Base-by-base conservation (phyloP, 2,797 vertebrate genomes). In the Sorex maritimensis region DNA sequence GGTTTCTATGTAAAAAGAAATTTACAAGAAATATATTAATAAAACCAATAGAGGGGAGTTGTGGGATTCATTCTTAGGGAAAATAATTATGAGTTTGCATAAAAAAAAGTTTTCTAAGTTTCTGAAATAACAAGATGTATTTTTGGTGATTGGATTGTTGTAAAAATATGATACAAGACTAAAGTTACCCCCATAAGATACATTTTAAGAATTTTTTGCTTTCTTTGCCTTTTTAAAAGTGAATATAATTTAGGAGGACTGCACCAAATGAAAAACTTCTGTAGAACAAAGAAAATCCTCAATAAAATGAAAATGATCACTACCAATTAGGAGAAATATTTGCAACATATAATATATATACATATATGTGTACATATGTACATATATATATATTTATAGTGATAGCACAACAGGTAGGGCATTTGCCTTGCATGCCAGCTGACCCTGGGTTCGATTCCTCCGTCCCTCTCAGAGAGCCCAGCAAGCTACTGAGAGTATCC, bases 1-100 rank as follows among this genome's bases (percentile, higher is more conserved):
- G 67, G 71, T 86, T 80, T 88, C 24, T 74, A 38, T 24, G 19
- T 69, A 17, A 30, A 38, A 90, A 92, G 8, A 77, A 95, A 74
- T 12, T 2, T 15, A 92, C 26, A 34, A 67, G 28, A 93, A 82
- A 75, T 88, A 86, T 28, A 79, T 24, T 26, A 1, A 61, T 81
- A 41, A 77, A 10, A 86, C 88, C 7, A 90, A 12, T 15, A 91
- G n/a, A 77, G 30, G 1, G 78, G 4, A 19, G 34, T 46, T 4
- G 61, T 26, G 58, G 19, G 2, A 38, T 46, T 41, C 88, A 72
- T 6, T 74, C 15, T 28, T 17, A 34, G 58, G 58, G 86, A 90
- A 90, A 87, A 86, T 38, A 78, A 85, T 85, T 80, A 61, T 80
- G 72, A 82, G 10, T 26, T 52, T 80, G n/a, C 1, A 72, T 67